These are phyloP conservation scores for Babylonia areolata DNA, from an alignment of 1,140 invertebrate genomes.

Conservation along the genomic window DNA sequence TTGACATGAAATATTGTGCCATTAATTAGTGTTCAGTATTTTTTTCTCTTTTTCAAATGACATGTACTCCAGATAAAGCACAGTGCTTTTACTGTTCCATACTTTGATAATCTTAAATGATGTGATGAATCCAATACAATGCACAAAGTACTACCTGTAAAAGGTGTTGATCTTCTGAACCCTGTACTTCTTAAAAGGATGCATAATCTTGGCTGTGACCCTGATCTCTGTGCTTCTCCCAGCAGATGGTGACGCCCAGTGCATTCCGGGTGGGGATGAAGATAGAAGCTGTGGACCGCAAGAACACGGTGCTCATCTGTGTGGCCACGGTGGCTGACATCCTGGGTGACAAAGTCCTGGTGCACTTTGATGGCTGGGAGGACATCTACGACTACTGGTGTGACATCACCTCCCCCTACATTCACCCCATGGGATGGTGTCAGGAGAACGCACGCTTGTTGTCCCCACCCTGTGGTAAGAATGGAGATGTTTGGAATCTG, in stretches of 20 bases:
- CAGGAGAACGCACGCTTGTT: constrained; percentile 86
- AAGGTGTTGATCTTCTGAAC: no score
- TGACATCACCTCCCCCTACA: constrained; percentile 88
- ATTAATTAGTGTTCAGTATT: no score
- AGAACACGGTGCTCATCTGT: constrained; percentile 86
- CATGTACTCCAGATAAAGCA: no score
- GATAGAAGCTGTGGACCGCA: constrained; percentile 94
- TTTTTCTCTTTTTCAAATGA: no score
- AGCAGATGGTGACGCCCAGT: constrained; percentile 82
- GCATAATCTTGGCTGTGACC: neutral
- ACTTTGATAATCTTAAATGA: no score
- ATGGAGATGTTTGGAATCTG: neutral
- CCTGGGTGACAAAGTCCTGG: constrained; percentile 71
- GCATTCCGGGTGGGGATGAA: constrained; percentile 93
- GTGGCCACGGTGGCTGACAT: constrained; percentile 74
- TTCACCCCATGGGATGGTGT: constrained; percentile 96
- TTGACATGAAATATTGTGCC: no score
- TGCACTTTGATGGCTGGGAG: constrained; percentile 76
- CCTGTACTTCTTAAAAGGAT: no score
- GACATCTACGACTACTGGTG: constrained; percentile 76
- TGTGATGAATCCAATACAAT: no score
- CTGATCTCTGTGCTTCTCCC: constrained; percentile 50
- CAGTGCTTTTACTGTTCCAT: no score
- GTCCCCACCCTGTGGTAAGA: constrained; percentile 87
- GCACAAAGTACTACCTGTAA: no score